Percentiles rank a stretch among this genome's conserved stretches.
Evolutionary conservation across 1,140 invertebrate genomes (phyloP).

Genomic region (Anastrepha ludens): DNA sequence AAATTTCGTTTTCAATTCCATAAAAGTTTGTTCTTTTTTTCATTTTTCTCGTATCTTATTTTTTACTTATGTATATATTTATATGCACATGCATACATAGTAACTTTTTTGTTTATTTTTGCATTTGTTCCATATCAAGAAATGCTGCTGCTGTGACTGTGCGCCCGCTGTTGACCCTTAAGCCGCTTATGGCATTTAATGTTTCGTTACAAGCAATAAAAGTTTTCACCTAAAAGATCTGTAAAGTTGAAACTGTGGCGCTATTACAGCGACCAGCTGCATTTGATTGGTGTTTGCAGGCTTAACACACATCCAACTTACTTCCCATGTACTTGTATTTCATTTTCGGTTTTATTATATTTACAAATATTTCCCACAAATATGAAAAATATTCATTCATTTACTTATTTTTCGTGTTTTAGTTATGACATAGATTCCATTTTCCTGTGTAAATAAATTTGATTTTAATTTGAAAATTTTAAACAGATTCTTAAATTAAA

Average conservation of each 20-base stretch:
- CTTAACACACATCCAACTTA: neutral
- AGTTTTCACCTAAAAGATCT: slow-evolving; percentile 3
- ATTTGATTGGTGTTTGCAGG: slow-evolving; percentile 27
- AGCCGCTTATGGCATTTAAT: slow-evolving; percentile 32
- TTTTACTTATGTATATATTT: no score
- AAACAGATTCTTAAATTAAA: no score
- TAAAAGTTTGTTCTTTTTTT: neutral
- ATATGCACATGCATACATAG: no score
- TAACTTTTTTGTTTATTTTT: neutral
- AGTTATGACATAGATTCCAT: no score
- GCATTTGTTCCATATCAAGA: neutral
- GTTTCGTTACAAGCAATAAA: slow-evolving; percentile 12
- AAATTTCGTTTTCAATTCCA: neutral
- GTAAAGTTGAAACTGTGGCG: neutral
- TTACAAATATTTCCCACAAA: neutral
- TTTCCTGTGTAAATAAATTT: no score
- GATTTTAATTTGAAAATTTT: no score
- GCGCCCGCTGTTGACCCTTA: neutral
- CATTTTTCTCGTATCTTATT: no score
- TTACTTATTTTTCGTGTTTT: no score
- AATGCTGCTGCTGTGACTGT: neutral
- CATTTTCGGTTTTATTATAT: neutral
- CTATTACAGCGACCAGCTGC: slow-evolving; percentile 9
- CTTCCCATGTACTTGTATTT: neutral
- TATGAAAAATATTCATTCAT: no score